Evolutionary conservation across 2,113 vertebrate species (phyloP).

Genomic region (Phodopus roborovskii): DNA sequence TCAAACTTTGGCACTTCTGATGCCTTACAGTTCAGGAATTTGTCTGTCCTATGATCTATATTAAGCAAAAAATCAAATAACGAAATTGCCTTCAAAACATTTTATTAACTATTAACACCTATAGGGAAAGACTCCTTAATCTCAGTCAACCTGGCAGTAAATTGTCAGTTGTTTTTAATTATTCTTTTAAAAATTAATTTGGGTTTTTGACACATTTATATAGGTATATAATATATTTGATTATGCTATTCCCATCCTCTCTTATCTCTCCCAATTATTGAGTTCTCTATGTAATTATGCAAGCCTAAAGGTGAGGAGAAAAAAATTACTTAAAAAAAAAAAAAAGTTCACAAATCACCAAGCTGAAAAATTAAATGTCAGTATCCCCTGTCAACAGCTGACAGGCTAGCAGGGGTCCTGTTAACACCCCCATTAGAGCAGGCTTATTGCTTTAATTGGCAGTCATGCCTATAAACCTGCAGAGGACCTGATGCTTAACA

Average conservation of each 20-base stretch:
- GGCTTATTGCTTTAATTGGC: constrained; percentile 77
- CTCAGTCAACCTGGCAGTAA: constrained; percentile 33
- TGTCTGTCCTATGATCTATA: not conserved
- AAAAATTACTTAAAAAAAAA: constrained; percentile 64
- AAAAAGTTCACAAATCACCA: constrained; percentile 47
- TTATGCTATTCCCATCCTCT: not conserved
- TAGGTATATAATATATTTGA: not conserved
- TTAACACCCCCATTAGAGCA: constrained; percentile 72
- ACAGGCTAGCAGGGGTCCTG: constrained; percentile 72
- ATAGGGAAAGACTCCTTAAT: constrained; percentile 37
- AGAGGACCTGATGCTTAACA: constrained; percentile 62
- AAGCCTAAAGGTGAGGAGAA: constrained; percentile 54
- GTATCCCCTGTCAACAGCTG: constrained; percentile 75
- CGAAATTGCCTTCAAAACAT: not conserved
- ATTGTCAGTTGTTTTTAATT: constrained; percentile 47
- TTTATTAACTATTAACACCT: not conserved
- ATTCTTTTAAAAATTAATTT: not conserved
- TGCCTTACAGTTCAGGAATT: not conserved
- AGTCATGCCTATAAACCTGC: constrained; percentile 62
- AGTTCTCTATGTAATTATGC: not conserved
- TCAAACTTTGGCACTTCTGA: not conserved
- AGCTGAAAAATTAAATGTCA: constrained; percentile 77
- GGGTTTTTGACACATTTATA: not conserved
- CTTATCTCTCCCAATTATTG: not conserved
- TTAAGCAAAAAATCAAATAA: constrained; percentile 52